Conservation (phyloP, 2,888 invertebrate genomes). For the Orthosia gothica region DNA sequence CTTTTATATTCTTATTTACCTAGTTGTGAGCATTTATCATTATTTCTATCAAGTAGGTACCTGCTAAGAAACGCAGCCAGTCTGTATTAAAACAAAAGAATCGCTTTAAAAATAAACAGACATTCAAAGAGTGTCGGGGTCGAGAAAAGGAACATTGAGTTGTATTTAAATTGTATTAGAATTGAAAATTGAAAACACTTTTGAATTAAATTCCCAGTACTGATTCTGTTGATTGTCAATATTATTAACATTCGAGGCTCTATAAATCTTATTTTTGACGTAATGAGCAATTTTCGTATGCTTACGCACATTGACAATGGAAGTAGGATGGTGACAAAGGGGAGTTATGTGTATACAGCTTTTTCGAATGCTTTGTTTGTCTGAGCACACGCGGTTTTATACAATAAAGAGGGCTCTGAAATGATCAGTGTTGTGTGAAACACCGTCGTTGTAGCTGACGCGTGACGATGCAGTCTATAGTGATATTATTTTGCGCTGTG, state of each 20-base stretch:
- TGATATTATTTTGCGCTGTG: conserved; percentile 72
- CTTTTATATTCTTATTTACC: conserved; percentile 21
- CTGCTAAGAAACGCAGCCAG: conserved; percentile 6
- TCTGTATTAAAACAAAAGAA: conserved; percentile 20
- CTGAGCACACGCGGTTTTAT: conserved; percentile 70
- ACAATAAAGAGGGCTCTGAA: conserved; percentile 67
- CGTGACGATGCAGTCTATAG: conserved; percentile 69
- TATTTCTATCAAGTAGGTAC: conserved; percentile 14
- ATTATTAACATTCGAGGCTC: conserved; percentile 51
- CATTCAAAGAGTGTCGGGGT: not conserved
- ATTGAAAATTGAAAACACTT: conserved; percentile 31
- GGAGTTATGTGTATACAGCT: conserved; percentile 79
- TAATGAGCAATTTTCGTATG: conserved; percentile 54
- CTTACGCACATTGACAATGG: conserved; percentile 59
- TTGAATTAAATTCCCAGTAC: conserved; percentile 13
- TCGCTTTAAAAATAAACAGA: conserved; percentile 12
- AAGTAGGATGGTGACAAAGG: conserved; percentile 69
- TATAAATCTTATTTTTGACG: conserved; percentile 64
- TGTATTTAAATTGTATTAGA: conserved; percentile 21
- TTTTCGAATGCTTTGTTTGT: conserved; percentile 72
- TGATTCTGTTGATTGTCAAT: conserved; percentile 33
- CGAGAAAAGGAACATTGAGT: conserved; percentile 11
- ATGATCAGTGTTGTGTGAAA: conserved; percentile 74
- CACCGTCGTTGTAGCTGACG: conserved; percentile 70
- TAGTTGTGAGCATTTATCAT: conserved; percentile 42